phyloP scores from a whole-genome alignment of 2,888 invertebrate species.

The Eupithecia inturbata region DNA sequence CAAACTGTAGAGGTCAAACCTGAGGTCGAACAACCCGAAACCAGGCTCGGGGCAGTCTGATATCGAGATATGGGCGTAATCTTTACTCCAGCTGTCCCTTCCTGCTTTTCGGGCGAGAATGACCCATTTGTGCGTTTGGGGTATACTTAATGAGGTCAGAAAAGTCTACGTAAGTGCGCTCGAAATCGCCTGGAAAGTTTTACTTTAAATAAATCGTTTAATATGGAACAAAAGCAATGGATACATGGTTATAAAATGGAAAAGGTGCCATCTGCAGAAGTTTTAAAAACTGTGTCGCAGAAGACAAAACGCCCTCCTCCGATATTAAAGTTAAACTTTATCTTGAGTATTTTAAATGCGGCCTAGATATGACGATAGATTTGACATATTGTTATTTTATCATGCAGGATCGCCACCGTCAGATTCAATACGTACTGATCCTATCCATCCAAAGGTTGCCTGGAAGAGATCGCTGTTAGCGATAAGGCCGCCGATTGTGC shows the following conservation, averaged over 20 bases:
- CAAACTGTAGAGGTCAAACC: neutral
- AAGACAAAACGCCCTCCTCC: too few species aligned
- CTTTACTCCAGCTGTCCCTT: conserved; percentile 8
- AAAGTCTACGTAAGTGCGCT: neutral
- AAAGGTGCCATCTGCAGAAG: too few species aligned
- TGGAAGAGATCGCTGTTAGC: too few species aligned
- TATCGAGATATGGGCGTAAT: conserved; percentile 11
- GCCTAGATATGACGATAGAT: neutral
- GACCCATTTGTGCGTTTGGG: conserved; percentile 10
- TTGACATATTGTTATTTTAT: neutral
- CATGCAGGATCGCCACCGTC: too few species aligned
- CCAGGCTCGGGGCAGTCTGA: conserved; percentile 3
- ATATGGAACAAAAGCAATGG: too few species aligned
- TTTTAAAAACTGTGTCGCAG: too few species aligned
- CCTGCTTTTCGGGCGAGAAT: conserved; percentile 12
- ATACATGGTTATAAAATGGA: too few species aligned
- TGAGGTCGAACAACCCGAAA: neutral
- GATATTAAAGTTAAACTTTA: neutral
- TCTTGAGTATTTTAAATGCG: neutral
- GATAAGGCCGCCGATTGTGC: too few species aligned
- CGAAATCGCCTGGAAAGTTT: neutral
- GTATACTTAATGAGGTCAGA: conserved; percentile 9
- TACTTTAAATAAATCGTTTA: too few species aligned
- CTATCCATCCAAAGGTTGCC: too few species aligned
- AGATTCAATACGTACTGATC: too few species aligned